These are phyloP conservation scores for Julus scandinavius DNA, from an alignment of 2,888 invertebrate species.

Conservation along the genomic window DNA sequence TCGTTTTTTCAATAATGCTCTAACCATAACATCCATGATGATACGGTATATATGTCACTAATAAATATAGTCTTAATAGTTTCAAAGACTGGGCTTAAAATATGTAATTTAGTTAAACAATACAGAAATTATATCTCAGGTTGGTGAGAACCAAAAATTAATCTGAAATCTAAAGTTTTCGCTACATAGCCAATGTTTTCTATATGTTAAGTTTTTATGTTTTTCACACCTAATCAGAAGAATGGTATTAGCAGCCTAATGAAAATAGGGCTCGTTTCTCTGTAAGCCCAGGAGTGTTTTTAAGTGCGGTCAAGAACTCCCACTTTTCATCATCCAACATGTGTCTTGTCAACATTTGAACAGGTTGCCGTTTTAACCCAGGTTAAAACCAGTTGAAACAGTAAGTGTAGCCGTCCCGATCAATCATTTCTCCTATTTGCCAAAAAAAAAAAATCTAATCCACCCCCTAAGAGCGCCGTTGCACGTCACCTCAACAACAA, in stretches of 20 bases:
- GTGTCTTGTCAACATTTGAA: slow-evolving; percentile 5
- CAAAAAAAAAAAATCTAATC: slow-evolving; percentile 14
- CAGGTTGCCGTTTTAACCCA: not conserved
- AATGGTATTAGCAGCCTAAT: not conserved
- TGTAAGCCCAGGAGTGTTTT: slow-evolving; percentile 31
- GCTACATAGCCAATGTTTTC: too few species aligned
- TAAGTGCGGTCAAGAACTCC: slow-evolving; percentile 23
- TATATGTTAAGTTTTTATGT: too few species aligned
- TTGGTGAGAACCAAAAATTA: too few species aligned
- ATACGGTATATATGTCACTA: too few species aligned
- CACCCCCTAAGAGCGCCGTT: slow-evolving; percentile 11
- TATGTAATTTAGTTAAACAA: too few species aligned
- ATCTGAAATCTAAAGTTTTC: too few species aligned
- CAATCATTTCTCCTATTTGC: slow-evolving; percentile 5
- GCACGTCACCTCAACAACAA: slow-evolving; percentile 47
- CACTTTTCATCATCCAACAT: slow-evolving; percentile 10
- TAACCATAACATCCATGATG: too few species aligned
- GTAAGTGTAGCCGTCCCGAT: not conserved
- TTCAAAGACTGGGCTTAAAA: too few species aligned
- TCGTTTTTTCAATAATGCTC: too few species aligned
- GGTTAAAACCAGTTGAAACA: slow-evolving; percentile 18
- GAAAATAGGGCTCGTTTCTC: not conserved
- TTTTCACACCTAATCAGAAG: not conserved
- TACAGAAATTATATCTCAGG: too few species aligned
- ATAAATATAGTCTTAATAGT: too few species aligned